Evolutionary conservation across 2,113 vertebrate species (phyloP).

Genomic region (Saiga tatarica): DNA sequence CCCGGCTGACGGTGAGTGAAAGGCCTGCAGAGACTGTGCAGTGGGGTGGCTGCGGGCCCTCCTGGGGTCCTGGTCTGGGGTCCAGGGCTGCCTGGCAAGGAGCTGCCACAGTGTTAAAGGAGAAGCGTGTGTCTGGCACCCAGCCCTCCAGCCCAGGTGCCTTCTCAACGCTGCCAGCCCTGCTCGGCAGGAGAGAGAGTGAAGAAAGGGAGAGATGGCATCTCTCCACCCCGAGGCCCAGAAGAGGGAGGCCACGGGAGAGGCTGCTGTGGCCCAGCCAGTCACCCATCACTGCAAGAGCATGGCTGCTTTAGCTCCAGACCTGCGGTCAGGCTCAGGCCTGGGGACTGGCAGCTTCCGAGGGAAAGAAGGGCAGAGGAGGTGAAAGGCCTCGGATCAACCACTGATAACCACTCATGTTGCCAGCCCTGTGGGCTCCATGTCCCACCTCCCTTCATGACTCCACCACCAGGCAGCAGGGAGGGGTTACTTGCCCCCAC

Average conservation of each 20-base stretch:
- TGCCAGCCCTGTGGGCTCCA: rapidly evolving
- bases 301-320: not conserved
- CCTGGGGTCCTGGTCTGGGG: not conserved
- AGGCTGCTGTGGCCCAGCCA: not conserved
- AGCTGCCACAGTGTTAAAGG: not conserved
- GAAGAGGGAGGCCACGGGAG: not conserved
- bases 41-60: rapidly evolving
- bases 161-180: not conserved
- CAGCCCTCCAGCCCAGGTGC: not conserved
- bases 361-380: not conserved
- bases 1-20: not conserved
- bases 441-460: not conserved
- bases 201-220: not conserved
- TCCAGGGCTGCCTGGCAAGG: not conserved
- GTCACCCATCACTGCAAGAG: not conserved
- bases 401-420: not conserved
- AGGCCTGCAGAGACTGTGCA: not conserved
- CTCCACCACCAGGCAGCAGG: not conserved
- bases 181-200: rapidly evolving
- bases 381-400: rapidly evolving
- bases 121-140: not conserved
- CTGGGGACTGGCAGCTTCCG: not conserved
- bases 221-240: not conserved
- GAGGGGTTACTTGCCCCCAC: not conserved
- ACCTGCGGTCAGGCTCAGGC: not conserved